Conservation (phyloP, 1,140 invertebrate genomes). For the Chironomus tepperi region DNA sequence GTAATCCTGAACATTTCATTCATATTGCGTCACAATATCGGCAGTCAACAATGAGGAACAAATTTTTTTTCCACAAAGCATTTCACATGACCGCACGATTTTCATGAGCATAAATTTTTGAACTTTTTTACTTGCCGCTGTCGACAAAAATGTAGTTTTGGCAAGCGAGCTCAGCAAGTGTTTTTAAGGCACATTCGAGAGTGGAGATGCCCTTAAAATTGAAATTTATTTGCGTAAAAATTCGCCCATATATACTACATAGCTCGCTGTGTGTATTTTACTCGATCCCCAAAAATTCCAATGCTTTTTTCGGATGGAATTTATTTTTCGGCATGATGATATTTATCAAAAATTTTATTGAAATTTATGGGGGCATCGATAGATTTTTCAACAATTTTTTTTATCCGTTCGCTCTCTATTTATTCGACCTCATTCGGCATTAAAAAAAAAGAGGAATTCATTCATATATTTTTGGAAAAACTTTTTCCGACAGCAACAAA, state of each 20-base stretch:
- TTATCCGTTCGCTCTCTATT: background rate
- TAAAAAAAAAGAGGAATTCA: too few relatives aligned
- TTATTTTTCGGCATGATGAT: slow-evolving; percentile 3
- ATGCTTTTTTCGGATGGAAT: slow-evolving; percentile 5
- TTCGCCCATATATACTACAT: background rate
- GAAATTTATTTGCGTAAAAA: slow-evolving; percentile 10
- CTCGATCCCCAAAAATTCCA: background rate
- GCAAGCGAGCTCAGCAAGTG: background rate
- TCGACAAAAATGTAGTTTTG: too few relatives aligned
- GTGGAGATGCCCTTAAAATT: background rate
- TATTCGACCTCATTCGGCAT: background rate
- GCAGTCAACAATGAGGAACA: too few relatives aligned
- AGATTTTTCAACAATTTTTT: background rate
- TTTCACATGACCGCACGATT: background rate
- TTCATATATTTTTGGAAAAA: too few relatives aligned
- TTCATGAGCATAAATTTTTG: background rate
- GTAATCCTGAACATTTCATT: too few relatives aligned
- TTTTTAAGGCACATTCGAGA: background rate
- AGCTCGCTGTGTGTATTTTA: background rate
- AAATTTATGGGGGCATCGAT: slow-evolving; percentile 7
- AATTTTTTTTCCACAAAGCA: background rate
- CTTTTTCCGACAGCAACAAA: too few relatives aligned
- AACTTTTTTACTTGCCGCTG: background rate
- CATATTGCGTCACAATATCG: too few relatives aligned
- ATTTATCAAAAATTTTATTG: slow-evolving; percentile 15